Percentiles rank a stretch among this genome's conserved stretches.
Evolutionary conservation across 2,113 vertebrate genomes (phyloP).

Genomic region (Conger conger): DNA sequence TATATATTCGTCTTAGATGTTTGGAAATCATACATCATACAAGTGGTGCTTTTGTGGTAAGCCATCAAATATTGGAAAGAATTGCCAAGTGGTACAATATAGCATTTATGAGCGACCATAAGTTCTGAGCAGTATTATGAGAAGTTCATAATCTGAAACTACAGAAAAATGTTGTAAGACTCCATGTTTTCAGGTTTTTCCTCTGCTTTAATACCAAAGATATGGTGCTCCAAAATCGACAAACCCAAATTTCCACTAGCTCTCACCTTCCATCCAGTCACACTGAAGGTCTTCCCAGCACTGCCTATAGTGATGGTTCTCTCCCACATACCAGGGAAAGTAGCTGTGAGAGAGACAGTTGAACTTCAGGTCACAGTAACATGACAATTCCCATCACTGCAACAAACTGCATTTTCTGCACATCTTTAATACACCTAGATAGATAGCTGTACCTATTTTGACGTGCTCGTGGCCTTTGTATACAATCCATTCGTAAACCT

Average conservation of each 20-base stretch:
- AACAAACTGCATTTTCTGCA: not conserved
- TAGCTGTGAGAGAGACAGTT: conserved; percentile 69
- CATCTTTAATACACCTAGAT: not conserved
- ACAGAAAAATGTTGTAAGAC: too few relatives aligned
- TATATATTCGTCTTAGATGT: too few relatives aligned
- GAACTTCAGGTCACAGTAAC: not conserved
- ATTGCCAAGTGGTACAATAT: too few relatives aligned
- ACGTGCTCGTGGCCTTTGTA: conserved; percentile 85
- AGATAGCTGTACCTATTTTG: conserved; percentile 83
- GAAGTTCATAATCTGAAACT: too few relatives aligned
- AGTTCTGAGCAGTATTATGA: too few relatives aligned
- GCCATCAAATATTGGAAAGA: too few relatives aligned
- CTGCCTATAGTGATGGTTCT: conserved; percentile 91
- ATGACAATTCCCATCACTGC: not conserved
- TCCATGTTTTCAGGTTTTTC: too few relatives aligned
- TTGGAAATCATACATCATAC: too few relatives aligned
- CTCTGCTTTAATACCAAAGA: too few relatives aligned
- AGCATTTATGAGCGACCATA: too few relatives aligned
- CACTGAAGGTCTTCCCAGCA: conserved; percentile 92
- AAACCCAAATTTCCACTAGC: not conserved
- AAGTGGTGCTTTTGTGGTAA: too few relatives aligned
- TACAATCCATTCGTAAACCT: conserved; percentile 95
- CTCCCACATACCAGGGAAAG: conserved; percentile 96
- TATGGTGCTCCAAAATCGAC: too few relatives aligned
- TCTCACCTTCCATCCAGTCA: conserved; percentile 95